Base-by-base conservation (phyloP, 1,140 invertebrate species). In the Ephestia elutella region DNA sequence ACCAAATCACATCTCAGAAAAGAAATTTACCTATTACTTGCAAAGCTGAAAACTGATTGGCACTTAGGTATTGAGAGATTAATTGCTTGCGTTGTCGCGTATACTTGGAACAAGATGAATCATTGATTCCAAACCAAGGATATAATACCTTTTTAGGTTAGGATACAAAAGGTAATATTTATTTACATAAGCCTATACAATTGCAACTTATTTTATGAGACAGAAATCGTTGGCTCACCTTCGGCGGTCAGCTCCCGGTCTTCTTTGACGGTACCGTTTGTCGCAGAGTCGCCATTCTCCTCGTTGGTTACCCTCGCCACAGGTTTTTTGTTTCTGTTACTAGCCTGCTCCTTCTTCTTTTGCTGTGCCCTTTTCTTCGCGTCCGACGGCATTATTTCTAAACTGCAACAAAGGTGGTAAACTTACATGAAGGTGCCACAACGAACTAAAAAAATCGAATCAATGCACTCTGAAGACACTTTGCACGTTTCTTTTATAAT, bases 321-420 rank as follows among this genome's bases (percentile, higher is more conserved):
- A 57, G 85, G 79, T 70, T 93, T 95, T 67, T 93, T 93, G 65
- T 92, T 92, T 71, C 95, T 91, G 54, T 92, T 92, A 81, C 96
- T 97, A 18, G 95, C 95, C 21, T 96, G 95, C 73, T 98, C 97
- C 85, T 99, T 99, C 89, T 99, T 99, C 87, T 98, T 97, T 75
- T 96, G 95, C 83, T 97, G 96, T 82, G 97, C 93, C 75, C 97
- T 96, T 91, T 99, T 99, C 89, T 99, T 99, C 2, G 97, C 93
- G 87, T 99, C 97, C 68, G 97, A 99, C 71, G 97, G 97, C 97
- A 99, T 99, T 74, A 68, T 90, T 55, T 44, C 44, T 57, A 62
- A 63, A 18, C 60, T 65, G 44, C 35, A 66, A 60, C 11, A 60
- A 49, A 63, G 57, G 32, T 30, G 54, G 30, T 48, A 18, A 49